Base-by-base conservation (phyloP, 2,888 invertebrate genomes). In the Nudaria mundana region DNA sequence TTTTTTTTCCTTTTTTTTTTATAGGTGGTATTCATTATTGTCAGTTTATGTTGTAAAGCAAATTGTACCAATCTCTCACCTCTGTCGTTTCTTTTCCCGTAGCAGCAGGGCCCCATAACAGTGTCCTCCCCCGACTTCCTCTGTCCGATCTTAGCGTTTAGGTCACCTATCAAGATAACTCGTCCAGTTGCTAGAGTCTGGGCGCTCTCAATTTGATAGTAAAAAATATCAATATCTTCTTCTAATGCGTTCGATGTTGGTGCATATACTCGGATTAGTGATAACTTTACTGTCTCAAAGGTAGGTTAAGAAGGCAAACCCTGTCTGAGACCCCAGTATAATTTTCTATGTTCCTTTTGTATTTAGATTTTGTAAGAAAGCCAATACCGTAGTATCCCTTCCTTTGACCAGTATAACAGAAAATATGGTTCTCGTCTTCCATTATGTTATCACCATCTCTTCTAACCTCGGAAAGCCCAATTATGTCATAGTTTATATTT, bases 11-110 rank as follows among this genome's bases (percentile, higher is more conserved):
- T n/a, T n/a, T n/a, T n/a, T n/a, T n/a, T n/a, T n/a, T n/a, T n/a
- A n/a, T n/a, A n/a, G n/a, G n/a, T n/a, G n/a, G n/a, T n/a, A n/a
- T n/a, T n/a, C n/a, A n/a, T n/a, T n/a, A n/a, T n/a, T n/a, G n/a
- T n/a, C n/a, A n/a, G n/a, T n/a, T n/a, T n/a, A n/a, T n/a, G n/a
- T n/a, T n/a, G n/a, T n/a, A n/a, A n/a, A n/a, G n/a, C n/a, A n/a
- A n/a, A n/a, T n/a, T n/a, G n/a, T n/a, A n/a, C n/a, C n/a, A n/a
- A n/a, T n/a, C n/a, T n/a, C n/a, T n/a, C n/a, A n/a, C n/a, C n/a
- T 43, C 48, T 40, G 18, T 18, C 18, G n/a, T 47, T 38, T 47
- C 49, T 42, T 40, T 42, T 44, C 35, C 51, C 47, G 20, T 40
- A 55, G 35, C 45, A 47, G 5, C 12, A 40, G 12, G 18, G 33